phyloP scores from a whole-genome alignment of 1,140 invertebrate genomes.

The Charaxes varanes region DNA sequence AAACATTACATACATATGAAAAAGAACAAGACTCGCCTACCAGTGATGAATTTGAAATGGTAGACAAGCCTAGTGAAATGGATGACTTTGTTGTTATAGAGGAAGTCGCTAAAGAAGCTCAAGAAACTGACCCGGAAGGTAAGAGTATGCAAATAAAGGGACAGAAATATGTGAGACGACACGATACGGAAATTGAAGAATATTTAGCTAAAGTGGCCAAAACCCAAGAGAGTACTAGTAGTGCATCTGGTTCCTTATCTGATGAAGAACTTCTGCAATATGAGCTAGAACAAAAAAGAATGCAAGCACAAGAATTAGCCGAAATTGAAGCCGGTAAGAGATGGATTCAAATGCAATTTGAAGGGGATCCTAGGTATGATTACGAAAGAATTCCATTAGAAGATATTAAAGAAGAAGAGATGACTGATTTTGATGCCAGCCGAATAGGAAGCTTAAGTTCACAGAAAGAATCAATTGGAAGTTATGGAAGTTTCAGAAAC shows the following conservation, averaged over 20 bases:
- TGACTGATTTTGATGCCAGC: slow-evolving; percentile 87
- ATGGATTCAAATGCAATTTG: slow-evolving; percentile 92
- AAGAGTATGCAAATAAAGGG: slow-evolving; percentile 83
- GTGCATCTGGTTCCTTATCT: slow-evolving; percentile 75
- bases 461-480: slow-evolving; percentile 86
- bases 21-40: slow-evolving; percentile 84
- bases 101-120: slow-evolving; percentile 88
- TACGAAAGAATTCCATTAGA: slow-evolving; percentile 88
- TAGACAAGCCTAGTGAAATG: slow-evolving; percentile 88
- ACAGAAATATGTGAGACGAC: slow-evolving; percentile 75
- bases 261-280: slow-evolving; percentile 80
- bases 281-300: slow-evolving; percentile 83
- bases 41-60: slow-evolving; percentile 92
- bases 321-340: slow-evolving; percentile 86
- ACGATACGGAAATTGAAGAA: slow-evolving; percentile 84
- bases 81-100: slow-evolving; percentile 92
- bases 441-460: slow-evolving; percentile 88
- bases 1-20: slow-evolving; percentile 68
- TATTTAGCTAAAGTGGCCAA: slow-evolving; percentile 75
- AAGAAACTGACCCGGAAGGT: slow-evolving; percentile 86
- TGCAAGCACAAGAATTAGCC: slow-evolving; percentile 73
- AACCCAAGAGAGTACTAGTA: slow-evolving; percentile 74
- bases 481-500: slow-evolving; percentile 82
- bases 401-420: slow-evolving; percentile 93
- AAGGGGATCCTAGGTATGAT: slow-evolving; percentile 79